Evolutionary conservation across 2,113 vertebrate species (phyloP), one percentile per base, ranked within the genome.

Genomic region (Mohoua ochrocephala): DNA sequence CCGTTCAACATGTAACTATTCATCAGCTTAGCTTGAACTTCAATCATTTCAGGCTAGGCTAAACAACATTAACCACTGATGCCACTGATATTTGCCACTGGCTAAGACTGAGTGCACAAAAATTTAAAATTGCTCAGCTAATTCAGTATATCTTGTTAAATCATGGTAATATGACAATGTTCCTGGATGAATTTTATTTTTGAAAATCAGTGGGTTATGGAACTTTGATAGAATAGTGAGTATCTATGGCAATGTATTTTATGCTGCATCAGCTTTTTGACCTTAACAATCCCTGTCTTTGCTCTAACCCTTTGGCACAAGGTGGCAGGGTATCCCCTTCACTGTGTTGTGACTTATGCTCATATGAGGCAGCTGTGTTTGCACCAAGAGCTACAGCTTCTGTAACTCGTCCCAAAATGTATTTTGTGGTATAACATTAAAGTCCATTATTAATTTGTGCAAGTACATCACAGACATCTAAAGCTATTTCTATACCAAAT

Each of bases 21-120:
- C 91, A 86, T 91, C 88, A 92, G 76, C 88, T 96, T 95, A 92
- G 42, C 68, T 70, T 84, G 79, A 86, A 92, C 35, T 74, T 95
- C 86, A 92, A 18, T 89, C 86, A 84, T 95, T 97, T 92, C 76
- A 84, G 71, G 30, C 86, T 74, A 70, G 59, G 19, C 50, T 75
- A 84, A 91, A 91, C 67, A 88, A 52, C 70, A 59, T 81, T 86
- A 65, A 68, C n/a, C n/a, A n/a, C n/a, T n/a, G n/a, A n/a, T n/a
- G n/a, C n/a, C n/a, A n/a, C n/a, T 60, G 64, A 19, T 57, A 53
- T 92, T 95, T 95, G 54, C 59, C 63, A 35, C 71, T 84, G 63
- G 50, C 83, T 88, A 67, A 93, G 57, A 67, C 83, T 42, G 53
- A 70, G 35, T 80, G 50, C 59, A 74, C 45, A 77, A 89, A 84